Evolutionary conservation across 1,140 invertebrate species (phyloP).

Genomic region (Lerema accius): DNA sequence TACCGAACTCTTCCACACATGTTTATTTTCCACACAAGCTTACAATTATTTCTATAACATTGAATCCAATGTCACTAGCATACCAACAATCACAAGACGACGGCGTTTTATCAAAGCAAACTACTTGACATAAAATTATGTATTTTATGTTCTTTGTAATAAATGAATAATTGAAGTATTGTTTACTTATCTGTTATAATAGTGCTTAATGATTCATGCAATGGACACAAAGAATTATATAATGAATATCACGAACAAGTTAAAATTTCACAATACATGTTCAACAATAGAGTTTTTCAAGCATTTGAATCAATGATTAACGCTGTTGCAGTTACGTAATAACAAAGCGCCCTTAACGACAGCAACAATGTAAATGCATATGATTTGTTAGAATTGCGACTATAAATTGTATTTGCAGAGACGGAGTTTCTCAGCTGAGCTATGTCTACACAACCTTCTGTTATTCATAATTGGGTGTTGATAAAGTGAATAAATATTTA

Average conservation of each 20-base stretch:
- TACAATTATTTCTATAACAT: no score
- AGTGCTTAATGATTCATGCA: not conserved
- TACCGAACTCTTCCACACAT: conserved; percentile 30
- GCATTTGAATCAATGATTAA: not conserved
- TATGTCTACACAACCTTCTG: no score
- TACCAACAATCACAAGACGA: conserved; percentile 31
- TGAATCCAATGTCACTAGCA: not conserved
- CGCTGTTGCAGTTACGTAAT: no score
- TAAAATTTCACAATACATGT: conserved; percentile 5
- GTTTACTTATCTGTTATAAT: not conserved
- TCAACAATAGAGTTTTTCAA: not conserved
- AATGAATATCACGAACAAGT: not conserved
- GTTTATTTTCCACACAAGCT: not conserved
- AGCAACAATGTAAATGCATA: not conserved
- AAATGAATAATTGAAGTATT: conserved; percentile 15
- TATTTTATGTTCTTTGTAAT: not conserved
- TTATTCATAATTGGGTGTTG: conserved; percentile 14
- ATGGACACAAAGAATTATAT: conserved; percentile 1
- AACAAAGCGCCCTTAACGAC: not conserved
- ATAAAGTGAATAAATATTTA: conserved; percentile 17
- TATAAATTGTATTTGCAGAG: not conserved
- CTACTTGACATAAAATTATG: conserved; percentile 43
- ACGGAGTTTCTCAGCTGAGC: not conserved
- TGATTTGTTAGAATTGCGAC: not conserved
- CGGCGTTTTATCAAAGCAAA: conserved; percentile 54